Evolutionary conservation across 2,113 vertebrate genomes (phyloP), one percentile per base, ranked within the genome.

Genomic region (Psilopsiagon aymara): DNA sequence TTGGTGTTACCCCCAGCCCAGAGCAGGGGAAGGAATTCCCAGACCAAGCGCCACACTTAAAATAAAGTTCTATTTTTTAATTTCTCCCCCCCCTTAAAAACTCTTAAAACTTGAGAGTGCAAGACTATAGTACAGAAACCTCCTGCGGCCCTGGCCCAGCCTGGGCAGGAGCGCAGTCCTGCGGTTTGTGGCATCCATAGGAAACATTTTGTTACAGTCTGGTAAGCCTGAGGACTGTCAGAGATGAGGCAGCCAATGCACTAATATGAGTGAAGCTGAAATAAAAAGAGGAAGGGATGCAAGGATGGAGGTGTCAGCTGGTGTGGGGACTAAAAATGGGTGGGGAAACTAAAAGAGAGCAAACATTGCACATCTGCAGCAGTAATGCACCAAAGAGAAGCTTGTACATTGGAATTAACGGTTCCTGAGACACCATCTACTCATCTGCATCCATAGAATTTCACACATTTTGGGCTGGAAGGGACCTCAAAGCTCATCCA

Each of bases 61-160:
- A 96, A 96, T 95, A 91, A 95, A 97, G 82, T 90, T 95, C 84
- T 96, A 63, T 97, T 81, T 90, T 59, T 60, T 68, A 12, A 14
- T 25, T 51, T 27, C 46, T 60, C 24, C 82, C 88, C 82, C 87
- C 39, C 8, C 39, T 96, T 97, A 95, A 94, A 91, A 97, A 95
- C 93, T 93, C 85, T 79, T 27, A 90, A 92, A 92, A 86, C 67
- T 67, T 51, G 35, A 29, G 84, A 94, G 92, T 94, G 91, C 88
- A 51, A 46, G 52, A 79, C n/a, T 92, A 86, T 62, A 73, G 68
- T 85, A 96, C 63, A 92, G 96, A 93, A 96, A 79, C 77, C 85
- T 95, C 94, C 66, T 70, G 86, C 93, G 76, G 90, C 68, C 78
- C 69, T 1, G 1, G 18, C 59, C 75, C 88, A 3, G 4, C 37